These are phyloP conservation scores for Bucorvus abyssinicus DNA, from an alignment of 2,797 vertebrate genomes.

Conservation along the genomic window DNA sequence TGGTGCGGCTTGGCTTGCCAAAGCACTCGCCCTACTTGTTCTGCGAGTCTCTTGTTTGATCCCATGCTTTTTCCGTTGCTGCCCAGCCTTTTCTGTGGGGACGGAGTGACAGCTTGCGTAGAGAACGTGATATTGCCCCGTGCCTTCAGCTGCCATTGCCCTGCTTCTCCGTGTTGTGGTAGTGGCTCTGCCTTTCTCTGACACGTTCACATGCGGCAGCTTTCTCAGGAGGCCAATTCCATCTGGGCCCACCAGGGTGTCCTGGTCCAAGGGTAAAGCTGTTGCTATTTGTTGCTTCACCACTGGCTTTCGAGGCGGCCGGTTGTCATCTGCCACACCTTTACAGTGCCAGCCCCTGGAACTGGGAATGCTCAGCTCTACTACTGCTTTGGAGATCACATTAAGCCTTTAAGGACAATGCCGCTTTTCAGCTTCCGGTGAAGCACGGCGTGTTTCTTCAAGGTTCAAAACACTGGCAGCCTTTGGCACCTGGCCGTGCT, in stretches of 20 bases:
- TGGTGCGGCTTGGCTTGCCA: background rate
- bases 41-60: background rate
- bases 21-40: background rate
- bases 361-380: background rate
- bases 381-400: background rate
- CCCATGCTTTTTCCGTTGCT: background rate
- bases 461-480: accelerated
- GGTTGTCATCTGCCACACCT: background rate
- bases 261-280: background rate
- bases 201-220: accelerated
- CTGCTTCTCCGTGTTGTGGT: background rate
- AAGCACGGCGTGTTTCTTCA: background rate
- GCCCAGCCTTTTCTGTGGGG: accelerated
- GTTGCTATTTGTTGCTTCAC: background rate
- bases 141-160: background rate
- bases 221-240: accelerated
- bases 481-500: background rate
- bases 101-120: background rate
- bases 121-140: accelerated
- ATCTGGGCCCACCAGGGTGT: background rate
- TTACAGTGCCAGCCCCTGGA: background rate
- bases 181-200: background rate
- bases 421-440: background rate
- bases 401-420: accelerated
- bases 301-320: background rate